A percentile compares a stretch with the other conserved stretches of the same genome.
phyloP scores from a whole-genome alignment of 2,113 vertebrate genomes.

The Aegotheles bennettii region DNA sequence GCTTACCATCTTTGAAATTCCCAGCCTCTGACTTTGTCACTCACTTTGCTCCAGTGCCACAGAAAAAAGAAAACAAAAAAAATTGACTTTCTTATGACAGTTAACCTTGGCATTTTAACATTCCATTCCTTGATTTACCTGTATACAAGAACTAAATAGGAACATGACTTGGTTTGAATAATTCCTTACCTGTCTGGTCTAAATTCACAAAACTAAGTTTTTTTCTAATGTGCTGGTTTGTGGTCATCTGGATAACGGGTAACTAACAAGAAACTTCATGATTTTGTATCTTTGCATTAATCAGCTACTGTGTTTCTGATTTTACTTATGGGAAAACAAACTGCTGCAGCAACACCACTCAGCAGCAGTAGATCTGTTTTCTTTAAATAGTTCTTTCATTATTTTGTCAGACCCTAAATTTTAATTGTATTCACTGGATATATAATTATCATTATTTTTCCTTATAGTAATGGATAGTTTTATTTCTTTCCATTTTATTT shows the following conservation, averaged over 20 bases:
- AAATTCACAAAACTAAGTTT: background rate
- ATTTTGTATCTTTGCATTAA: background rate
- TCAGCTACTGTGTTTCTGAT: background rate
- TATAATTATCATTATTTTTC: background rate
- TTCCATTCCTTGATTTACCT: background rate
- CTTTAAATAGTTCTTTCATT: background rate
- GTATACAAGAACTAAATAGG: background rate
- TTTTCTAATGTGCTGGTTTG: background rate
- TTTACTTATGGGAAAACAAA: background rate
- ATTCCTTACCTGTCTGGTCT: background rate
- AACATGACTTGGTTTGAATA: background rate
- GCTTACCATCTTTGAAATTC: background rate
- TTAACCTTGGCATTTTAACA: background rate
- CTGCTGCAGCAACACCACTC: background rate
- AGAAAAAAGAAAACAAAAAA: background rate
- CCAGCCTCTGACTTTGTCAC: background rate
- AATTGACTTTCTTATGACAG: background rate
- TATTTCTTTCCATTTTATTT: background rate
- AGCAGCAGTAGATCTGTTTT: background rate
- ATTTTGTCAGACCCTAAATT: background rate
- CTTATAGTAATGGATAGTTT: background rate
- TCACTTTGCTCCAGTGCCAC: background rate
- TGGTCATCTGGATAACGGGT: background rate
- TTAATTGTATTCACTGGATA: background rate
- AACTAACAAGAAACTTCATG: background rate